These are phyloP conservation scores for Solea senegalensis DNA, from an alignment of 2,113 vertebrate genomes.

Conservation along the genomic window DNA sequence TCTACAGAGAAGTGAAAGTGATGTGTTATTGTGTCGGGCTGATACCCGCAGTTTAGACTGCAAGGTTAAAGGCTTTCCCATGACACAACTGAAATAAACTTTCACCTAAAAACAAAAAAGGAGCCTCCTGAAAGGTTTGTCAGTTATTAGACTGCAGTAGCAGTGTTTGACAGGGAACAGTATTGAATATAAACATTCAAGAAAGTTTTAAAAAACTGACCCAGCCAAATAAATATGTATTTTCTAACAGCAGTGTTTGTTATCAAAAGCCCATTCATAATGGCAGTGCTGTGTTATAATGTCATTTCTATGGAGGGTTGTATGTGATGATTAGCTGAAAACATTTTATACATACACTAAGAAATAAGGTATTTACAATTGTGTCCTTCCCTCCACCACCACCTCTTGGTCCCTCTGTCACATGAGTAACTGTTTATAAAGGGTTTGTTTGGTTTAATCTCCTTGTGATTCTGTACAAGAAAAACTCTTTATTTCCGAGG, in stretches of 20 bases:
- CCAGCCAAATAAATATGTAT: not conserved
- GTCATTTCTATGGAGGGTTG: not conserved
- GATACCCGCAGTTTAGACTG: slow-evolving; percentile 31
- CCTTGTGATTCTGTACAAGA: not conserved
- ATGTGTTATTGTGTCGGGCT: slow-evolving; percentile 24
- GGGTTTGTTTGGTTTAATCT: slow-evolving; percentile 24
- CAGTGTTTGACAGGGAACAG: not conserved
- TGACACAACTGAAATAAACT: slow-evolving; percentile 13
- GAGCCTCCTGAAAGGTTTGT: not conserved
- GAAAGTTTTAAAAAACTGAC: not conserved
- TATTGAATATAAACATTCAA: no score
- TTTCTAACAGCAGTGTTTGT: not conserved
- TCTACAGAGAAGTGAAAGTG: slow-evolving; percentile 23
- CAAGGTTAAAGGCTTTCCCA: slow-evolving; percentile 50
- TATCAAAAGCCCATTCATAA: not conserved
- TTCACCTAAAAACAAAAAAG: slow-evolving; percentile 4
- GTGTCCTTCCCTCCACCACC: not conserved
- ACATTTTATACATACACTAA: no score
- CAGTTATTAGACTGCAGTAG: not conserved
- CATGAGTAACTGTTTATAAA: slow-evolving; percentile 14
- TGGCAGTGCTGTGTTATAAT: not conserved
- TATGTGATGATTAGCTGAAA: not conserved
- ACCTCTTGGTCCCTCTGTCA: not conserved
- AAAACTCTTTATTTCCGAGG: slow-evolving; percentile 23
- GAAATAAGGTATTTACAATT: not conserved